Percentiles rank a stretch among this genome's conserved stretches.
These are phyloP conservation scores for Premnoplex brunnescens DNA, from an alignment of 2,797 vertebrate species.

Conservation along the genomic window DNA sequence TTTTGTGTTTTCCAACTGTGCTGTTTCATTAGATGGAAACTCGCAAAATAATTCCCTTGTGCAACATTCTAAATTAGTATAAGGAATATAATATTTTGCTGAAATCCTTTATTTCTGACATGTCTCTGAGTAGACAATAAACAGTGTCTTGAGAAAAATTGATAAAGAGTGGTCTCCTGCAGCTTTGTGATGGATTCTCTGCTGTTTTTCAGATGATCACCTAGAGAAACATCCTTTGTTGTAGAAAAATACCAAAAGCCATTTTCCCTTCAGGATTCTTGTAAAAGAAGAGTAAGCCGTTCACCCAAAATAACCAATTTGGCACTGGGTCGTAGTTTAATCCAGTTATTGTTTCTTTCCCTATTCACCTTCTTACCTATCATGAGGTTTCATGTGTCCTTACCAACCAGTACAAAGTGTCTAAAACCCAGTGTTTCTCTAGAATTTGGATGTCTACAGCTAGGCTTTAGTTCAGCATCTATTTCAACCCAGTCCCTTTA, in stretches of 20 bases:
- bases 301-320: too few species aligned
- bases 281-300: too few species aligned
- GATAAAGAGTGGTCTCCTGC: background rate
- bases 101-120: background rate
- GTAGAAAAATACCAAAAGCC: background rate
- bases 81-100: slow-evolving; percentile 6
- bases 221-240: background rate
- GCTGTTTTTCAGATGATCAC: background rate
- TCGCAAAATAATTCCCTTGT: background rate
- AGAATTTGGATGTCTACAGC: too few species aligned
- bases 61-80: background rate
- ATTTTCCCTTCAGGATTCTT: background rate
- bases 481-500: too few species aligned
- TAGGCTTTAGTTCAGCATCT: too few species aligned
- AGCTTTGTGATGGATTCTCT: background rate
- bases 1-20: background rate
- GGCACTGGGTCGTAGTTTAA: too few species aligned
- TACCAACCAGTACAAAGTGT: too few species aligned
- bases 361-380: too few species aligned
- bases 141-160: background rate
- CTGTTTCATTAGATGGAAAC: background rate
- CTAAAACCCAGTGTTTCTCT: too few species aligned
- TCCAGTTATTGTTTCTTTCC: too few species aligned
- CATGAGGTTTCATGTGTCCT: too few species aligned
- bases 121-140: background rate